Percentiles rank a stretch among this genome's conserved stretches.
phyloP scores from a whole-genome alignment of 2,113 vertebrate species.

The Sebastes fasciatus region DNA sequence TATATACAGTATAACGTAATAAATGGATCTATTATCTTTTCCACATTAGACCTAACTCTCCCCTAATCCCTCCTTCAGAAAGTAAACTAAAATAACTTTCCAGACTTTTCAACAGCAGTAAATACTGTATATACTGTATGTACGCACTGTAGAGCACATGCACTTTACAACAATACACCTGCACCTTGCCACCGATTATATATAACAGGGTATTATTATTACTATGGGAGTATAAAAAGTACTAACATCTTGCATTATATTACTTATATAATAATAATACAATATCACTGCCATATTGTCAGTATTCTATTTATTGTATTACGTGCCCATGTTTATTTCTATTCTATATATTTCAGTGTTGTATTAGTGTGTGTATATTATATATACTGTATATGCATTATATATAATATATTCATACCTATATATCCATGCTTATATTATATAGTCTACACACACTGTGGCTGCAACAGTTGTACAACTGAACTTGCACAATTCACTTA shows the following conservation, averaged over 20 bases:
- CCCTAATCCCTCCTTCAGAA: background rate
- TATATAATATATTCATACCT: background rate
- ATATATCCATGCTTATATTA: background rate
- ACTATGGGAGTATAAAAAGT: background rate
- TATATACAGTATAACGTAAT: background rate
- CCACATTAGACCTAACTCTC: background rate
- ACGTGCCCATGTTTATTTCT: background rate
- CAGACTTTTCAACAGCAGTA: background rate
- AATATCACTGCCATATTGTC: background rate
- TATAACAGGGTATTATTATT: background rate
- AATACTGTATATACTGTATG: background rate
- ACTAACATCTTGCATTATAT: background rate
- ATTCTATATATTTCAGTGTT: background rate
- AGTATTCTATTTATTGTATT: background rate
- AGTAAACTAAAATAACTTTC: background rate
- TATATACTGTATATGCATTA: background rate
- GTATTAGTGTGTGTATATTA: background rate
- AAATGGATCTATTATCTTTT: background rate
- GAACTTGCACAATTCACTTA: too few relatives aligned
- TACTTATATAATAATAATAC: background rate
- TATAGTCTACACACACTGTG: background rate
- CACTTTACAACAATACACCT: background rate
- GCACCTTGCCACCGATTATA: background rate
- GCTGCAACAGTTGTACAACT: background rate
- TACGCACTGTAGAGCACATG: background rate